Conservation (phyloP, 1,140 invertebrate species). For the Helicoverpa armigera region DNA sequence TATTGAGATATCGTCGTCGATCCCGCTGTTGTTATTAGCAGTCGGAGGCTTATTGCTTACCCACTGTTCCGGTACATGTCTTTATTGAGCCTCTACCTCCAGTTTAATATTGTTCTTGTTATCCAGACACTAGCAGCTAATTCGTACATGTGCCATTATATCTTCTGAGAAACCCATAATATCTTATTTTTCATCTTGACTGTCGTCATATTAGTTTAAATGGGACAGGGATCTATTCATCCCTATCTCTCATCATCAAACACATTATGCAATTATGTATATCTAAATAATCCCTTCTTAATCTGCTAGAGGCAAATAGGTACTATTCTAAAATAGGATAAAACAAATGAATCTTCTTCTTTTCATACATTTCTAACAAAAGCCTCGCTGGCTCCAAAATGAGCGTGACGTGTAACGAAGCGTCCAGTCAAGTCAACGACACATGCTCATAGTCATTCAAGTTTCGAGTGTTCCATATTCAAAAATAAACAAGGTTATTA, state of each 20-base stretch:
- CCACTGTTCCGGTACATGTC: slow-evolving; percentile 57
- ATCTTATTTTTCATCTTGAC: not conserved
- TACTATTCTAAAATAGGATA: not conserved
- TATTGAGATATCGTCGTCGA: slow-evolving; percentile 85
- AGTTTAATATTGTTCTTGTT: slow-evolving; percentile 46
- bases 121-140: not conserved
- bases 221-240: no score
- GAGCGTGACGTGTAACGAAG: slow-evolving; percentile 17
- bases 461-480: slow-evolving; percentile 78
- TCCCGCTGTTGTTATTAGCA: slow-evolving; percentile 85
- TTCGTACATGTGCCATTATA: not conserved
- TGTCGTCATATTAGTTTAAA: no score
- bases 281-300: no score
- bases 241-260: no score
- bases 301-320: no score
- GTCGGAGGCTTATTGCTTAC: slow-evolving; percentile 82
- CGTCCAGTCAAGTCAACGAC: slow-evolving; percentile 52
- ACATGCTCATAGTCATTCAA: slow-evolving; percentile 67
- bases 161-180: not conserved
- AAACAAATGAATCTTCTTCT: not conserved
- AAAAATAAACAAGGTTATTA: slow-evolving; percentile 85
- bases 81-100: slow-evolving; percentile 57
- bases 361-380: slow-evolving; percentile 4
- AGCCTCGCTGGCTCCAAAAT: not conserved
- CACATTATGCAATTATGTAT: no score